These are phyloP conservation scores for Neosilurus mollespiculum DNA, from an alignment of 2,797 vertebrate species.

Conservation along the genomic window DNA sequence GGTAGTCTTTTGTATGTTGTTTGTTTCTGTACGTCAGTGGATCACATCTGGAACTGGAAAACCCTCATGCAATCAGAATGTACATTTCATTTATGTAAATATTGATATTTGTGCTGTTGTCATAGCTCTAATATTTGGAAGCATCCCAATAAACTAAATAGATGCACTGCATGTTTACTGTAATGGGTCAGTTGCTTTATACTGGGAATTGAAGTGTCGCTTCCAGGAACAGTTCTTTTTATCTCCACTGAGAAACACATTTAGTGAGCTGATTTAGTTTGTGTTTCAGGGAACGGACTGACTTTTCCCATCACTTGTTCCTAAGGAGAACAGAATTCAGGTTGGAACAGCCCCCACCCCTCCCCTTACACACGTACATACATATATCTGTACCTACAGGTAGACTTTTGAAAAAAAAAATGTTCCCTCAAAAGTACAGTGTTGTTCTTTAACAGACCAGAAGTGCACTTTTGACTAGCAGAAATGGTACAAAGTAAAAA, in stretches of 20 bases:
- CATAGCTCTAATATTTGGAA: not conserved
- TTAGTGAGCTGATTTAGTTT: not conserved
- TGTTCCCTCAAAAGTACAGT: too few relatives aligned
- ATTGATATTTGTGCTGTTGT: not conserved
- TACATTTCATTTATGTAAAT: not conserved
- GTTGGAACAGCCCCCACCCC: not conserved
- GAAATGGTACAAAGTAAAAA: too few relatives aligned
- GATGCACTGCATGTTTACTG: too few relatives aligned
- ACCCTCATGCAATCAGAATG: not conserved
- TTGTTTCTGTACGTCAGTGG: not conserved
- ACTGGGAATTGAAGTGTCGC: not conserved
- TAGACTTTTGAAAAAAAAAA: too few relatives aligned
- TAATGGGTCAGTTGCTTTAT: not conserved
- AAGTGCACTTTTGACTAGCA: too few relatives aligned
- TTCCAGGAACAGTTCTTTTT: not conserved
- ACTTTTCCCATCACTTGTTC: slow-evolving; percentile 1
- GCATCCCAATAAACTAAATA: not conserved
- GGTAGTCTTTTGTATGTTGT: not conserved
- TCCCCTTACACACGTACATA: not conserved
- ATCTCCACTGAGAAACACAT: not conserved
- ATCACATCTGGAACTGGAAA: not conserved
- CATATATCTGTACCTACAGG: too few relatives aligned
- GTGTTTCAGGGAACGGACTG: not conserved
- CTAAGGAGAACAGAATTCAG: slow-evolving; percentile 1
- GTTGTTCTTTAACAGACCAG: too few relatives aligned